phyloP scores from a whole-genome alignment of 2,888 invertebrate species.

The Chrysolina americana region DNA sequence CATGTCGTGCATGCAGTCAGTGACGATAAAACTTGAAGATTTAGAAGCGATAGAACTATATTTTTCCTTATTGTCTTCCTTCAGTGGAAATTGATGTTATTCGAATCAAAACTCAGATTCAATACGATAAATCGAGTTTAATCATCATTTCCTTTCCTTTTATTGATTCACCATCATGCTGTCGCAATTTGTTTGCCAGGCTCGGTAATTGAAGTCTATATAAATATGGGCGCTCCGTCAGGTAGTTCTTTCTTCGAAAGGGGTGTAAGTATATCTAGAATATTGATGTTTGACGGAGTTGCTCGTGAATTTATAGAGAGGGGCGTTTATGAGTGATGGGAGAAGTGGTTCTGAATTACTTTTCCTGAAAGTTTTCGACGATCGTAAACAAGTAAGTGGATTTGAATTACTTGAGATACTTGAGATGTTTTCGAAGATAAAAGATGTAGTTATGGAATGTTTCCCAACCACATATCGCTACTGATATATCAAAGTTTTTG shows the following conservation, averaged over 20 bases:
- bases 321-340: not conserved
- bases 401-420: too few species aligned
- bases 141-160: not conserved
- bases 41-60: too few species aligned
- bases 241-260: not conserved
- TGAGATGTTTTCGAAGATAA: too few species aligned
- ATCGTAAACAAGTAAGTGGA: not conserved
- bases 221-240: conserved; percentile 6
- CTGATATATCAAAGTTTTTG: too few species aligned
- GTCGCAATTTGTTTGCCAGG: not conserved
- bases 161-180: conserved; percentile 1
- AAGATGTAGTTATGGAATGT: too few species aligned
- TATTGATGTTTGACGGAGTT: not conserved
- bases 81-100: too few species aligned
- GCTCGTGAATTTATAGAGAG: not conserved
- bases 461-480: too few species aligned
- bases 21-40: too few species aligned
- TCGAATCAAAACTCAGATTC: too few species aligned
- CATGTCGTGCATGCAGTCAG: too few species aligned
- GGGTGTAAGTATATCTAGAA: not conserved
- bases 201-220: conserved; percentile 9
- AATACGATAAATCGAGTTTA: too few species aligned
- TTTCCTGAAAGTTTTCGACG: not conserved
- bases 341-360: not conserved
- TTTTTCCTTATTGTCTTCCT: too few species aligned